Conservation (phyloP, 2,888 invertebrate species). For the Meiosimyza platycephala region DNA sequence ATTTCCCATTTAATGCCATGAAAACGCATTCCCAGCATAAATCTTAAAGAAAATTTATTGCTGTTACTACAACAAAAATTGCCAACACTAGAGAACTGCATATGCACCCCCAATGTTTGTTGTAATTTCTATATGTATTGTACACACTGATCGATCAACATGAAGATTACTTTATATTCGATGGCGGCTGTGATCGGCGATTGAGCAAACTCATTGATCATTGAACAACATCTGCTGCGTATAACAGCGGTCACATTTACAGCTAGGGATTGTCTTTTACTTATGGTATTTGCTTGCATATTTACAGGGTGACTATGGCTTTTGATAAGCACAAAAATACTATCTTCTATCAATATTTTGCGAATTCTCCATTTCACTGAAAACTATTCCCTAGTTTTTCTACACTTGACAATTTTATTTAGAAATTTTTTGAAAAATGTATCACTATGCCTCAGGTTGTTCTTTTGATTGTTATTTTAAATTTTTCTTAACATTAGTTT, state of each 20-base stretch:
- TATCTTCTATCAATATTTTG: too few species aligned
- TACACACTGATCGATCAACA: conserved; percentile 25
- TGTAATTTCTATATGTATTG: conserved; percentile 1
- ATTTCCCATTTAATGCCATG: conserved; percentile 51
- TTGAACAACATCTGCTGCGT: conserved; percentile 11
- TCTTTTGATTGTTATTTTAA: too few species aligned
- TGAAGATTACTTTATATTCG: conserved; percentile 24
- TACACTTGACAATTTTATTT: too few species aligned
- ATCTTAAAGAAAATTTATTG: conserved; percentile 49
- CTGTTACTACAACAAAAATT: conserved; percentile 32
- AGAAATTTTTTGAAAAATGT: too few species aligned
- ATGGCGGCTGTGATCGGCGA: neutral
- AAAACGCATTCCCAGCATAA: conserved; percentile 51
- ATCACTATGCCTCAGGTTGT: too few species aligned
- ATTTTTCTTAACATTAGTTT: too few species aligned
- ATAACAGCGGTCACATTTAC: conserved; percentile 3
- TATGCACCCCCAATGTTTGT: conserved; percentile 14
- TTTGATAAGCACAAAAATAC: too few species aligned
- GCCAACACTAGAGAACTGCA: neutral
- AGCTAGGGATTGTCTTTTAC: neutral
- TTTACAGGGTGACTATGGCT: too few species aligned
- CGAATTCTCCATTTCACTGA: too few species aligned
- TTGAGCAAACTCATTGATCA: conserved; percentile 23
- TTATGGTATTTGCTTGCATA: too few species aligned
- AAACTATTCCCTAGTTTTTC: too few species aligned